Conservation (phyloP, 2,113 vertebrate genomes). For the Crotalus horridus region DNA sequence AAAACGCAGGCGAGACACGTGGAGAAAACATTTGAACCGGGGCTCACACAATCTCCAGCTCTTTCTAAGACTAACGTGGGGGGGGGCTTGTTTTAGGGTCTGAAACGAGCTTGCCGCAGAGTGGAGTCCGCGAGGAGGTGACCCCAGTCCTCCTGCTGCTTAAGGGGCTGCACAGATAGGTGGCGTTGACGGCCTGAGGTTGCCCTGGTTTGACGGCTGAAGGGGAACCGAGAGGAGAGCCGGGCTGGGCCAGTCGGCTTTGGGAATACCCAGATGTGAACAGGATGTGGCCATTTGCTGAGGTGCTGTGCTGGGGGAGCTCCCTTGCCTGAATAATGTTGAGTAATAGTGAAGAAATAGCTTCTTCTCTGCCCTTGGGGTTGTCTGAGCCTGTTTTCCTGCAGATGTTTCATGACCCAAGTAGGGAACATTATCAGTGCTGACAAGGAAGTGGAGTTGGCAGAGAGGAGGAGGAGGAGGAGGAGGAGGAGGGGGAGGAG, state of each 20-base stretch:
- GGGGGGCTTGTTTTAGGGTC: neutral
- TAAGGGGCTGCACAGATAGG: neutral
- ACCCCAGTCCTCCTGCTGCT: rapidly evolving
- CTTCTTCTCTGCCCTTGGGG: neutral
- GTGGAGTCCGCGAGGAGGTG: neutral
- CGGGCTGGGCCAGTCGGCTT: neutral
- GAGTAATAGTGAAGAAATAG: neutral
- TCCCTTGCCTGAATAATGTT: neutral
- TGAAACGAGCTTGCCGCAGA: neutral
- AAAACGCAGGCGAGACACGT: neutral
- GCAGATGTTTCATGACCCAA: too few relatives aligned
- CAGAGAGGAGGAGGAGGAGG: too few relatives aligned
- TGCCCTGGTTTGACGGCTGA: neutral
- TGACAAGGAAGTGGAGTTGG: too few relatives aligned
- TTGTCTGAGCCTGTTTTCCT: too few relatives aligned
- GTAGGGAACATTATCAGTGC: too few relatives aligned
- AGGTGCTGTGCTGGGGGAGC: neutral
- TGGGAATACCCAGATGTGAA: neutral
- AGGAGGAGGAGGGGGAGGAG: too few relatives aligned
- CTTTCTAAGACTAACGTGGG: neutral
- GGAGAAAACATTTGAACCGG: neutral
- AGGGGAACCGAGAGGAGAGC: neutral
- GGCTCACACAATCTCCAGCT: neutral
- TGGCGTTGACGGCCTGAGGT: neutral
- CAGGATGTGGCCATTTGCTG: neutral